Evolutionary conservation across 2,797 vertebrate species (phyloP).

Genomic region (Sternarchorhynchus goeldii): DNA sequence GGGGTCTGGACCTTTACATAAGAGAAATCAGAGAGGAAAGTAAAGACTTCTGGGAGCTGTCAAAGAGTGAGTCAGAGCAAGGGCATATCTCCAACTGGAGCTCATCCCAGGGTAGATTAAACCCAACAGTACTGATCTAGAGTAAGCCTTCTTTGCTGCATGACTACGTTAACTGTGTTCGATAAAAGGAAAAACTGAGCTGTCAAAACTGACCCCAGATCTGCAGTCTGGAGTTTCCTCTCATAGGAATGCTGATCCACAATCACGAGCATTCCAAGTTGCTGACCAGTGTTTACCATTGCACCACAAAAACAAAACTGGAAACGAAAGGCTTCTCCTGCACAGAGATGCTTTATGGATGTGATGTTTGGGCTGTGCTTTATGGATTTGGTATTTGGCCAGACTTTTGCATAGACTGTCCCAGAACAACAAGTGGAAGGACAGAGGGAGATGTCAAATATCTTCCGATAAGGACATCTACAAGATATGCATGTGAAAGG

Average conservation of each 20-base stretch:
- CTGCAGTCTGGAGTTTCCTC: neutral
- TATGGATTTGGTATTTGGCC: neutral
- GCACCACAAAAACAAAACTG: neutral
- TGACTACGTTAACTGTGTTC: no score
- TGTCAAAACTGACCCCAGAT: neutral
- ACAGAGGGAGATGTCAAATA: conserved; percentile 7
- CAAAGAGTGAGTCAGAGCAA: conserved; percentile 59
- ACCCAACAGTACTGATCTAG: neutral
- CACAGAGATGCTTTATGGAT: neutral
- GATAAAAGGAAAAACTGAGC: no score
- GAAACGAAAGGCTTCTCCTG: no score
- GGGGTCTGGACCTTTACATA: conserved; percentile 27
- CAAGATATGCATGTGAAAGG: neutral
- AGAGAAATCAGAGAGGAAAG: conserved; percentile 49
- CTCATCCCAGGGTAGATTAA: conserved; percentile 7
- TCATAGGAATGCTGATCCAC: neutral
- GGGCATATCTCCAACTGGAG: conserved; percentile 56
- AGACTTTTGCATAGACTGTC: neutral
- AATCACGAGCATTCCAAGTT: neutral
- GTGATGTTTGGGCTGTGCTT: neutral
- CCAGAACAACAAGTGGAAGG: neutral
- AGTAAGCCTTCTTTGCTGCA: neutral
- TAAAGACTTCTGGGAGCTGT: conserved; percentile 50
- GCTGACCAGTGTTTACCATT: neutral
- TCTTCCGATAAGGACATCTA: neutral